A percentile compares a stretch with the other conserved stretches of the same genome.
These are phyloP conservation scores for Ochropleura leucogaster DNA, from an alignment of 2,888 invertebrate species.

Conservation along the genomic window DNA sequence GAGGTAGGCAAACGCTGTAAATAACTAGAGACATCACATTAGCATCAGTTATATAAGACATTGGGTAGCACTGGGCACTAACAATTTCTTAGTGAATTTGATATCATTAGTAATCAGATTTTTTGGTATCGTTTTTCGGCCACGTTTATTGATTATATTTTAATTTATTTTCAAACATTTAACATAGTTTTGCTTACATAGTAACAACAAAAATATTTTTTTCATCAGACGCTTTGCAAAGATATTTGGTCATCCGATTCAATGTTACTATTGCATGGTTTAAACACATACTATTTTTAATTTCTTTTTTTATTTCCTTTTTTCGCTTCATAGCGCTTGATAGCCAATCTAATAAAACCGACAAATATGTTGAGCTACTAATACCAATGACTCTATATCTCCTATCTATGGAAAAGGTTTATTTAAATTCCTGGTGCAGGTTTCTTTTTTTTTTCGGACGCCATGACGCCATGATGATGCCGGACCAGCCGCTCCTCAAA, in stretches of 20 bases:
- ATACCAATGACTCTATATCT: neutral
- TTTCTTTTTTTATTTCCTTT: conserved; percentile 44
- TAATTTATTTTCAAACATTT: conserved; percentile 17
- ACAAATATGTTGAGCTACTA: neutral
- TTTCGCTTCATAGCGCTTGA: conserved; percentile 32
- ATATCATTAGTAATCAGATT: conserved; percentile 22
- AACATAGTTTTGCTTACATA: conserved; percentile 35
- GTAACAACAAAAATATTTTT: conserved; percentile 33
- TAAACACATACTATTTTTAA: conserved; percentile 68
- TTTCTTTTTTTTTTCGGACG: too few species aligned
- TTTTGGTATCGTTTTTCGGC: conserved; percentile 37
- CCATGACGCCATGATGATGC: too few species aligned
- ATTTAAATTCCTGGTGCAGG: neutral
- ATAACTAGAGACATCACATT: conserved; percentile 28
- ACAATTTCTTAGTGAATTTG: neutral
- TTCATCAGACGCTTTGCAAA: conserved; percentile 65
- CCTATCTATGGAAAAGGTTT: neutral
- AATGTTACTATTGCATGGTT: conserved; percentile 65
- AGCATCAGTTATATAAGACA: conserved; percentile 15
- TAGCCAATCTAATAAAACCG: conserved; percentile 35
- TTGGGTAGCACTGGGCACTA: conserved; percentile 31
- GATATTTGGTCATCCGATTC: conserved; percentile 70
- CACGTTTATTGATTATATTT: conserved; percentile 18
- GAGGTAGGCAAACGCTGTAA: conserved; percentile 31
- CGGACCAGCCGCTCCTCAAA: too few species aligned